Base-by-base conservation (phyloP, 2,888 invertebrate species). In the Herminia tarsipennalis region DNA sequence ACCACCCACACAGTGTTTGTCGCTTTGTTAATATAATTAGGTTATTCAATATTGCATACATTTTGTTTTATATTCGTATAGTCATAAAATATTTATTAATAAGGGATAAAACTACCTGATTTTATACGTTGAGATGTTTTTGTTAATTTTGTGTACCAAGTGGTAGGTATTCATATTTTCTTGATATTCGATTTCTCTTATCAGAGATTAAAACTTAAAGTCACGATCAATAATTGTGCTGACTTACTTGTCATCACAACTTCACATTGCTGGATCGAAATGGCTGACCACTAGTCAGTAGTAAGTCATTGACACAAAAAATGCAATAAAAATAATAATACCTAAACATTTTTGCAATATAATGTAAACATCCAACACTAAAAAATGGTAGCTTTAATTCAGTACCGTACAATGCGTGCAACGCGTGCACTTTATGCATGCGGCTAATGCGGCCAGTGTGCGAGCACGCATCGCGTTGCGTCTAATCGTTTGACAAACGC, bases 1-100 rank as follows among this genome's bases (percentile, higher is more conserved):
- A 66, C 70, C 72, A 69, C 74, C 74, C 70, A 70, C 57, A 21
- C 58, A 49, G 42, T 48, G 43, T 69, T 66, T 66, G 60, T 57
- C 40, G 39, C 47, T 56, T 57, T 57, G 58, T 66, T 59, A 61
- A 61, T 66, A 64, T 58, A 67, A 73, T 71, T 61, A 69, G 27
- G 37, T 50, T 46, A 33, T 39, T 51, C 28, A 47, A 49, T 53
- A 36, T 39, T 13, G 13, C 13, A 42, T 28, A 33, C 21, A 21
- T 41, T 35, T 45, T 57, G 24, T 36, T 47, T 38, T 38, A 10
- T 20, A 29, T 25, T 18, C 39, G 18, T 18, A 1, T 6, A 29
- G 39, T 35, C 24, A 40, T 40, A 40, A 36, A 35, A 40, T 46
- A 30, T 39, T 40, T 40, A 30, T 45, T 45, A 34, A 28, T 34